Evolutionary conservation across 2,113 vertebrate species (phyloP).

Genomic region (Rhabdomys dilectus): DNA sequence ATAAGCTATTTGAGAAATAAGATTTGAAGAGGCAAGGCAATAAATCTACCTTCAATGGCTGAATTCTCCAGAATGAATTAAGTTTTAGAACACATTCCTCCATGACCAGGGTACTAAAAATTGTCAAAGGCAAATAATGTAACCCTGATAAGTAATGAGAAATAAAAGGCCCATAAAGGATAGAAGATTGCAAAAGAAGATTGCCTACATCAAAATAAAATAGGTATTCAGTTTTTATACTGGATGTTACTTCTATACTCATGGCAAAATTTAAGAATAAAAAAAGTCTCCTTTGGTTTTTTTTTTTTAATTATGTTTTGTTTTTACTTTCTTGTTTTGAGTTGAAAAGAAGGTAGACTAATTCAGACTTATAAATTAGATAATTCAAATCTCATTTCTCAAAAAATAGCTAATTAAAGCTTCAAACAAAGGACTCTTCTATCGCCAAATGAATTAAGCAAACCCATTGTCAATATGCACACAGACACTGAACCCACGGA

Average conservation of each 20-base stretch:
- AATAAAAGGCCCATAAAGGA: background rate
- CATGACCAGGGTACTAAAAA: constrained; percentile 3
- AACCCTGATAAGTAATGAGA: constrained; percentile 37
- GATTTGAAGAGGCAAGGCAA: constrained; percentile 24
- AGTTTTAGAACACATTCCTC: constrained; percentile 29
- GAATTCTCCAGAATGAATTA: constrained; percentile 47
- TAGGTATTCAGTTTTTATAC: background rate
- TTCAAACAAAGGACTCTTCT: background rate
- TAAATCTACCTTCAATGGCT: background rate
- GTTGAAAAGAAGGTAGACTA: background rate
- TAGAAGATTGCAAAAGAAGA: constrained; percentile 44
- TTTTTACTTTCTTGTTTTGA: constrained; percentile 16
- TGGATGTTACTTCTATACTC: background rate
- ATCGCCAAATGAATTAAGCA: background rate
- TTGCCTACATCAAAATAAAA: constrained; percentile 49
- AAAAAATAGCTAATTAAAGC: constrained; percentile 45
- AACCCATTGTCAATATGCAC: background rate
- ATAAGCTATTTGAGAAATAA: constrained; percentile 57
- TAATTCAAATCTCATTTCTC: constrained; percentile 50
- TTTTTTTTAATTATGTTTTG: background rate
- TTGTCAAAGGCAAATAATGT: constrained; percentile 55
- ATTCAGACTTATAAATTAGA: background rate
- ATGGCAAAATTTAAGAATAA: background rate
- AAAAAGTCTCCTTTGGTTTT: background rate
- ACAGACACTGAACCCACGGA: background rate